phyloP scores from a whole-genome alignment of 2,888 invertebrate species.

The Noctua pronuba region DNA sequence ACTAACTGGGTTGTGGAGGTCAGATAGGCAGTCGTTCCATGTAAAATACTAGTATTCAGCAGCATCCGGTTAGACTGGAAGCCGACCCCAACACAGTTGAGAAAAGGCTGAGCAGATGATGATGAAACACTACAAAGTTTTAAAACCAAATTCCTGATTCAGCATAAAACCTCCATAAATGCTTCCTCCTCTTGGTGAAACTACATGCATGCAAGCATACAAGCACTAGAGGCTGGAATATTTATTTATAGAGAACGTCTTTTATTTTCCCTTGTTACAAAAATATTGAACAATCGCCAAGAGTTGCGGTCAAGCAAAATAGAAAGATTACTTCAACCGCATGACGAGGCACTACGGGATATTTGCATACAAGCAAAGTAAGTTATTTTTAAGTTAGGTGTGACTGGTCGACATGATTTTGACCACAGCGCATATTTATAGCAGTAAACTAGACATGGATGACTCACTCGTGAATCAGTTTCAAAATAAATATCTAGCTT shows the following conservation, averaged over 20 bases:
- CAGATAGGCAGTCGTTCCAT: too few species aligned
- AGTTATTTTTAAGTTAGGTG: slow-evolving; percentile 4
- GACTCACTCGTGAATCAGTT: neutral
- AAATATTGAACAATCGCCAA: slow-evolving; percentile 31
- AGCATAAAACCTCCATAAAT: neutral
- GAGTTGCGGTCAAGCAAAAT: slow-evolving; percentile 38
- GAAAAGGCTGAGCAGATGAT: too few species aligned
- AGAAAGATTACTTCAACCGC: slow-evolving; percentile 27
- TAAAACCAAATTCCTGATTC: neutral
- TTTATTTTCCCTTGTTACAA: slow-evolving; percentile 33
- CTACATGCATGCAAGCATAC: neutral
- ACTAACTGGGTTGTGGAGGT: too few species aligned
- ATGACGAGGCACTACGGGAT: slow-evolving; percentile 22
- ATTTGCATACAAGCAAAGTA: slow-evolving; percentile 40
- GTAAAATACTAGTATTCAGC: too few species aligned
- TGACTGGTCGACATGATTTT: neutral
- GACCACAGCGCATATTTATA: neutral
- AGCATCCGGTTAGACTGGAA: too few species aligned
- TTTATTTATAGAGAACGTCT: slow-evolving; percentile 34
- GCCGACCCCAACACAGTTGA: too few species aligned
- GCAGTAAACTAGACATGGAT: neutral
- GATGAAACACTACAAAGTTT: too few species aligned
- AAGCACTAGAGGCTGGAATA: neutral
- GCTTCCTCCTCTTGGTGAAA: too few species aligned
- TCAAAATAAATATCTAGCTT: neutral